Percentiles rank a stretch among this genome's conserved stretches.
These are phyloP conservation scores for Tromatobia lineatoria DNA, from an alignment of 2,888 invertebrate species.

Conservation along the genomic window DNA sequence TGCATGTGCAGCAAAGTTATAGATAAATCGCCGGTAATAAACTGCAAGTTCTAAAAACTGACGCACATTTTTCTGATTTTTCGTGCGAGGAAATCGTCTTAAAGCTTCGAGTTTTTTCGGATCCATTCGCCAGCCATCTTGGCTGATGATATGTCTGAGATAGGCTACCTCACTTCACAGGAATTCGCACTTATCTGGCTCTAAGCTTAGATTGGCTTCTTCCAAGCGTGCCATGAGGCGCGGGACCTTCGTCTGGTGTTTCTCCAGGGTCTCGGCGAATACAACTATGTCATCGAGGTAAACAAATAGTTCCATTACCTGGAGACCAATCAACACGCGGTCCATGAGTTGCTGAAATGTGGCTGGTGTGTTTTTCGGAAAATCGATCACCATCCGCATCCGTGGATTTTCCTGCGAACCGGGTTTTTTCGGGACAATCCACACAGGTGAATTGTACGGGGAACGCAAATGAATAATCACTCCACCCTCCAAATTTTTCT, in stretches of 20 bases:
- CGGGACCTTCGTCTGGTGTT: constrained; percentile 7
- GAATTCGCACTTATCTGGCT: constrained; percentile 53
- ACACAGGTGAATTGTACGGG: too few relatives aligned
- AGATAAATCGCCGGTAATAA: too few relatives aligned
- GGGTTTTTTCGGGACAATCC: too few relatives aligned
- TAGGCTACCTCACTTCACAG: constrained; percentile 35
- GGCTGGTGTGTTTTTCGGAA: constrained; percentile 49
- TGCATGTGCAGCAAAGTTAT: constrained; percentile 48
- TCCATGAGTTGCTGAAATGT: constrained; percentile 52
- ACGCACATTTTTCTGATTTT: constrained; percentile 38
- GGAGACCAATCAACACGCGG: constrained; percentile 32
- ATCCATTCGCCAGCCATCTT: constrained; percentile 28
- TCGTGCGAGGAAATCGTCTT: constrained; percentile 29
- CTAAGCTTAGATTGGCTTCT: constrained; percentile 30
- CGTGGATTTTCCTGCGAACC: constrained; percentile 69
- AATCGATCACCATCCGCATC: constrained; percentile 72
- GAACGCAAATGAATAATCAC: constrained; percentile 55
- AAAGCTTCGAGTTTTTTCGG: constrained; percentile 53
- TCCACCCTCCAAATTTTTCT: constrained; percentile 27
- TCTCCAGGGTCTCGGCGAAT: not conserved
- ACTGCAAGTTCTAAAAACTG: constrained; percentile 55
- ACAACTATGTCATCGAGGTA: constrained; percentile 75
- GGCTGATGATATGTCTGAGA: constrained; percentile 43
- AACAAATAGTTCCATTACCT: constrained; percentile 58
- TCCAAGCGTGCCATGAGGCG: constrained; percentile 38